Evolutionary conservation across 2,113 vertebrate species (phyloP).

Genomic region (Takifugu bimaculatus): DNA sequence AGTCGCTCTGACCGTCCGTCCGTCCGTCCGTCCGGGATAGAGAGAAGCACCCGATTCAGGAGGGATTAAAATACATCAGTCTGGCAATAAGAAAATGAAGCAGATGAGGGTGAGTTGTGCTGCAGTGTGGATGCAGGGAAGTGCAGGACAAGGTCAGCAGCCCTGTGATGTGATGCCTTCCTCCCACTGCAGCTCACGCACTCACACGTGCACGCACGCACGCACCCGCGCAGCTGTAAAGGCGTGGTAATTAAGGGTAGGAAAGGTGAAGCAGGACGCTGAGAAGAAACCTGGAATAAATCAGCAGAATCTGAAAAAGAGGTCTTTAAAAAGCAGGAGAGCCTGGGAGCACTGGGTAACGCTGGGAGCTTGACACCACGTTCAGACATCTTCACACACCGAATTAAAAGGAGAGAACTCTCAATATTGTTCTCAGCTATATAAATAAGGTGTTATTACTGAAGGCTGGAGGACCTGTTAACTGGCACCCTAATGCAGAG

Average conservation of each 20-base stretch:
- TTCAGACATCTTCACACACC: neutral
- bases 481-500: neutral
- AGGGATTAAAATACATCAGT: constrained; percentile 64
- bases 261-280: no score
- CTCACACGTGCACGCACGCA: neutral
- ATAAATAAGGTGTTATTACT: neutral
- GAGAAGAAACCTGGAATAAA: no score
- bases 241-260: neutral
- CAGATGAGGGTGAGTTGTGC: constrained; percentile 40
- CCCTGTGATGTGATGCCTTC: constrained; percentile 49
- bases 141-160: constrained; percentile 63
- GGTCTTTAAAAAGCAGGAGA: constrained; percentile 3
- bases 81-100: constrained; percentile 55
- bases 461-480: neutral
- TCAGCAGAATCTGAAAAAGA: no score
- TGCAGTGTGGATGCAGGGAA: constrained; percentile 39
- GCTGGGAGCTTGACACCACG: no score
- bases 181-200: constrained; percentile 42
- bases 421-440: constrained; percentile 9
- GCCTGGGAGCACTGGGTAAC: neutral
- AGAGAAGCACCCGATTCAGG: constrained; percentile 26
- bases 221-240: neutral
- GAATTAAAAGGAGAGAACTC: constrained; percentile 14
- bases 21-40: constrained; percentile 7
- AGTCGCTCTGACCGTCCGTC: constrained; percentile 9